Percentiles rank a stretch among this genome's conserved stretches.
phyloP scores from a whole-genome alignment of 2,113 vertebrate genomes.

The Malaclemys terrapin region DNA sequence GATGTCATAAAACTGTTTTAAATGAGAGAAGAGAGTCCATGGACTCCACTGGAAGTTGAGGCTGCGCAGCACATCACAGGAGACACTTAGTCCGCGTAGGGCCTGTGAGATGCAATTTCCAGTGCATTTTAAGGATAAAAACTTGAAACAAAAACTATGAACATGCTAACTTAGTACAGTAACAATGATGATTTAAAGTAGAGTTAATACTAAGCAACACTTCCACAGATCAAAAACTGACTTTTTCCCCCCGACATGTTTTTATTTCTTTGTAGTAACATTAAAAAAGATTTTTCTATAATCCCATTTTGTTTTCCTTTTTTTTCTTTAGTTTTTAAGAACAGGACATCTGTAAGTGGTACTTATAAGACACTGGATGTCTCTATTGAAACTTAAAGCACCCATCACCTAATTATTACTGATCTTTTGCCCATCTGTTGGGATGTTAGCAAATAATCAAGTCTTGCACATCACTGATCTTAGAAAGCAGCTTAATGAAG shows the following conservation, averaged over 20 bases:
- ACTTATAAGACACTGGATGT: background rate
- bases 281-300: background rate
- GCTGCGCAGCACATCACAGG: background rate
- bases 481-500: background rate
- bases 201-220: background rate
- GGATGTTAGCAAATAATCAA: background rate
- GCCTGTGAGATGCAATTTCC: no score
- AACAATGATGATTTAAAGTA: background rate
- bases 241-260: background rate
- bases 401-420: background rate
- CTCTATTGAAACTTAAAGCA: conserved; percentile 12
- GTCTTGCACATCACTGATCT: background rate
- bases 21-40: background rate
- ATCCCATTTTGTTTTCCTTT: background rate
- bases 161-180: background rate
- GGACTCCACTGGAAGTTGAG: background rate
- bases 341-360: background rate
- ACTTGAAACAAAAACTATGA: background rate
- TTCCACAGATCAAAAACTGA: background rate
- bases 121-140: background rate
- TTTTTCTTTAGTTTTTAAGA: background rate
- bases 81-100: background rate
- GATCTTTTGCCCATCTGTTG: background rate
- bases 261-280: background rate
- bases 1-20: background rate